Percentiles rank a stretch among this genome's conserved stretches.
Conservation (phyloP, 2,113 vertebrate genomes). For the Toxotes jaculatrix region DNA sequence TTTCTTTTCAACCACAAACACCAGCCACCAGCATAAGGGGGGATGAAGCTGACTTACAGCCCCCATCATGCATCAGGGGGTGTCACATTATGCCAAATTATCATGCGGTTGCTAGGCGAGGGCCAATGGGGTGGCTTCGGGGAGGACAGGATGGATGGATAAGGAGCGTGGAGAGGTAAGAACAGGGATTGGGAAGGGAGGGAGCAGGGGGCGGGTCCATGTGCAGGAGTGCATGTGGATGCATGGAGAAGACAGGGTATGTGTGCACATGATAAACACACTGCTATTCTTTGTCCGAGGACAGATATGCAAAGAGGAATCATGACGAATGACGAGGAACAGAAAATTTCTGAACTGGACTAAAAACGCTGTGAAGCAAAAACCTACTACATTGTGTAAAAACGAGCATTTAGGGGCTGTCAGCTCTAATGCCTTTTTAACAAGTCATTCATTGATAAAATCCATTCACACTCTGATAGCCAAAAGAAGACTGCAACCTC, state of each 20-base stretch:
- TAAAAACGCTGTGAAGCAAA: background rate
- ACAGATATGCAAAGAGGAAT: slow-evolving; percentile 8
- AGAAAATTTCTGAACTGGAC: background rate
- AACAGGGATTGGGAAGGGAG: slow-evolving; percentile 56
- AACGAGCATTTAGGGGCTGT: background rate
- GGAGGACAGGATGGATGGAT: slow-evolving; percentile 73
- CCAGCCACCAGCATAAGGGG: slow-evolving; percentile 57
- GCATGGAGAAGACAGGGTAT: slow-evolving; percentile 7
- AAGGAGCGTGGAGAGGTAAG: slow-evolving; percentile 73
- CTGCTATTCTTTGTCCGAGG: slow-evolving; percentile 3
- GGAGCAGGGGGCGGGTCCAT: slow-evolving; percentile 54
- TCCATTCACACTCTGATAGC: slow-evolving; percentile 39
- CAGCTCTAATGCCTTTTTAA: background rate
- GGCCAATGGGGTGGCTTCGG: slow-evolving; percentile 72
- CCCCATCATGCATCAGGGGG: slow-evolving; percentile 81
- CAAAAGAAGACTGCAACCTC: slow-evolving; percentile 26
- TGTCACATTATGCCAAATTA: slow-evolving; percentile 85
- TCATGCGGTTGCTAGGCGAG: slow-evolving; percentile 83
- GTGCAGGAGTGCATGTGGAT: slow-evolving; percentile 41
- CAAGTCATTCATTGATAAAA: slow-evolving; percentile 38
- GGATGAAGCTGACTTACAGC: slow-evolving; percentile 69
- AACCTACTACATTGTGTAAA: background rate
- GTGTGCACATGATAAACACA: slow-evolving; percentile 52
- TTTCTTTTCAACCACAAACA: slow-evolving; percentile 63
- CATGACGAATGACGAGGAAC: background rate